Evolutionary conservation across 2,888 invertebrate genomes (phyloP).

Genomic region (Athripsodes cinereus): DNA sequence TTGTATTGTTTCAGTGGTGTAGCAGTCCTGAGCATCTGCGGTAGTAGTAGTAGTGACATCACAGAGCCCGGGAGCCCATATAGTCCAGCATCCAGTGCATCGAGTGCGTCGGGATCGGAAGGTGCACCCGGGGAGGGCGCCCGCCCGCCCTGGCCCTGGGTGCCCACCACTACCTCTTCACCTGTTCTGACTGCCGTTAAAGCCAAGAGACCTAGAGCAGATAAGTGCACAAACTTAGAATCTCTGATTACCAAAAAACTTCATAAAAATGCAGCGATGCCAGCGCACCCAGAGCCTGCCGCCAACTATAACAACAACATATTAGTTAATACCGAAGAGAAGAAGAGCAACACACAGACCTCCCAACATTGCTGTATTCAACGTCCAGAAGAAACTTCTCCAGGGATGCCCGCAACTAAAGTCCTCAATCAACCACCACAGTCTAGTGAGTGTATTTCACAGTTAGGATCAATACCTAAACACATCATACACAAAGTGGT

Average conservation of each 20-base stretch:
- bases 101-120: constrained; percentile 28
- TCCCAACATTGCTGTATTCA: constrained; percentile 6
- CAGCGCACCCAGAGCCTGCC: constrained; percentile 20
- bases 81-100: constrained; percentile 55
- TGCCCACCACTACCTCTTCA: constrained; percentile 9
- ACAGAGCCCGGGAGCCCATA: constrained; percentile 82
- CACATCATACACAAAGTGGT: constrained; percentile 30
- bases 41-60: constrained; percentile 71
- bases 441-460: constrained; percentile 25
- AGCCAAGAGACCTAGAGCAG: constrained; percentile 22
- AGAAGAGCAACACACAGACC: constrained; percentile 2
- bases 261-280: constrained; percentile 1
- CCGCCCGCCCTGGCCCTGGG: constrained; percentile 16
- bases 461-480: constrained; percentile 20
- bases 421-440: constrained; percentile 31
- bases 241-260: constrained; percentile 9
- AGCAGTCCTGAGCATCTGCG: constrained; percentile 69
- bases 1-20: constrained; percentile 66
- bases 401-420: constrained; percentile 21
- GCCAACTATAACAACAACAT: constrained; percentile 29
- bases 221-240: constrained; percentile 20
- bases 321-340: constrained; percentile 32
- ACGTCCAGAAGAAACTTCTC: not conserved
- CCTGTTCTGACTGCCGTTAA: constrained; percentile 26
- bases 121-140: constrained; percentile 22